Evolutionary conservation across 2,113 vertebrate species (phyloP), one percentile per base, ranked within the genome.

Genomic region (Microtus ochrogaster): DNA sequence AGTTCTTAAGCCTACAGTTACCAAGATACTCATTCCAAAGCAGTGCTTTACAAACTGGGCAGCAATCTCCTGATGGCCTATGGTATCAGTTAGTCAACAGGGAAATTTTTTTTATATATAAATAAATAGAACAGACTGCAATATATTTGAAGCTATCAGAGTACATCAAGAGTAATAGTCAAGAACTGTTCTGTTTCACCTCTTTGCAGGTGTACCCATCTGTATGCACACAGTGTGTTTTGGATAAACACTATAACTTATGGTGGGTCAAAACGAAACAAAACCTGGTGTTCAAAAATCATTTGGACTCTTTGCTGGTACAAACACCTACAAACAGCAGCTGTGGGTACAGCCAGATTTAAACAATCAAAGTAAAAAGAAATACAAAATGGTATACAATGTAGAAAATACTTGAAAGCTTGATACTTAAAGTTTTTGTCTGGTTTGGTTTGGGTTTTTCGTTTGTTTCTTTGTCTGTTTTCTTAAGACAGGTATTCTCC

Each of bases 11-110:
- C 33, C n/a, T 36, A 63, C 4, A 4, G 74, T 92, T 83, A 94
- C 92, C 4, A 33, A 95, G 73, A 14, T 66, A 36, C 2, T 93
- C 36, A 91, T 77, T 94, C 84, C 93, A 96, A 94, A 96, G 26
- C n/a, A 87, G 8, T 52, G 58, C 84, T 93, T 95, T 86, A 73
- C 86, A 95, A 89, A 96, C 10, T 73, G 36, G 41, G 16, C 2
- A 84, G 17, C 22, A 94, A 89, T 77, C 22, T 19, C 77, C 0
- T 68, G 82, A 68, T 79, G 28, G 19, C 81, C 72, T 8, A 86
- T 33, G 28, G 82, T 47, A 84, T 84, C 66, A 95, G 92, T 74
- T 92, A 61, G 49, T 96, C 65, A 87, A 70, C 41, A 39, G 12
- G 26, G 3, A 96, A 85, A 90, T 17, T 11, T 66, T 41, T 47